Percentiles rank a stretch among this genome's conserved stretches.
These are phyloP conservation scores for Thermophis baileyi DNA, from an alignment of 2,113 vertebrate species.

Conservation along the genomic window DNA sequence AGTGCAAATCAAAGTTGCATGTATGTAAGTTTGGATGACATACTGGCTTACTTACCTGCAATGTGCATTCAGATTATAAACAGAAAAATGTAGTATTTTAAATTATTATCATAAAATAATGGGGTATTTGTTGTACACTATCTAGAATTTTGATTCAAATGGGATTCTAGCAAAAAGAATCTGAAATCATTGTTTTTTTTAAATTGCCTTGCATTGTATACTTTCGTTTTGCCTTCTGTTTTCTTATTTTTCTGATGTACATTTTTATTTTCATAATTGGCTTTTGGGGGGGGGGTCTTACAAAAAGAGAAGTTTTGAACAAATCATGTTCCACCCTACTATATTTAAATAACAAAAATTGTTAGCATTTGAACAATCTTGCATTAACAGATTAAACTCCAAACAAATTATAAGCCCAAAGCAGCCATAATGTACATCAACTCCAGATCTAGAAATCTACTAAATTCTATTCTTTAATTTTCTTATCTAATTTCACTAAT, in stretches of 20 bases:
- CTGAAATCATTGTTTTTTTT: conserved; percentile 30
- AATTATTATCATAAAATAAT: not conserved
- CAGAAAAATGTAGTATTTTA: not conserved
- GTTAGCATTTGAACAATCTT: conserved; percentile 27
- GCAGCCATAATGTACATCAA: conserved; percentile 55
- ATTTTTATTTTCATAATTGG: conserved; percentile 48
- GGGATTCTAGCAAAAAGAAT: conserved; percentile 21
- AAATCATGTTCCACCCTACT: not conserved
- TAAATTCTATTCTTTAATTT: conserved; percentile 56
- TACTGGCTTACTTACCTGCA: not conserved
- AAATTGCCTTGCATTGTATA: conserved; percentile 37
- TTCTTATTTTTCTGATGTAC: conserved; percentile 68
- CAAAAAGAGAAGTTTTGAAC: conserved; percentile 3
- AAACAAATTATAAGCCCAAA: conserved; percentile 19
- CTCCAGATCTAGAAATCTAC: conserved; percentile 57
- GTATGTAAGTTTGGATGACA: not conserved
- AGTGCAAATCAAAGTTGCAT: not conserved
- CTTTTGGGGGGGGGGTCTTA: conserved; percentile 9
- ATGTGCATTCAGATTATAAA: not conserved
- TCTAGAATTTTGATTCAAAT: conserved; percentile 37
- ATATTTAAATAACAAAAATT: conserved; percentile 4
- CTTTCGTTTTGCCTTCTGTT: conserved; percentile 53
- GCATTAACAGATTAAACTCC: conserved; percentile 39
- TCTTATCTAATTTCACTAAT: conserved; percentile 65
- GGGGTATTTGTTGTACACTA: conserved; percentile 19